Percentiles rank a stretch among this genome's conserved stretches.
Evolutionary conservation across 1,140 invertebrate genomes (phyloP).

Genomic region (Monochamus saltuarius): DNA sequence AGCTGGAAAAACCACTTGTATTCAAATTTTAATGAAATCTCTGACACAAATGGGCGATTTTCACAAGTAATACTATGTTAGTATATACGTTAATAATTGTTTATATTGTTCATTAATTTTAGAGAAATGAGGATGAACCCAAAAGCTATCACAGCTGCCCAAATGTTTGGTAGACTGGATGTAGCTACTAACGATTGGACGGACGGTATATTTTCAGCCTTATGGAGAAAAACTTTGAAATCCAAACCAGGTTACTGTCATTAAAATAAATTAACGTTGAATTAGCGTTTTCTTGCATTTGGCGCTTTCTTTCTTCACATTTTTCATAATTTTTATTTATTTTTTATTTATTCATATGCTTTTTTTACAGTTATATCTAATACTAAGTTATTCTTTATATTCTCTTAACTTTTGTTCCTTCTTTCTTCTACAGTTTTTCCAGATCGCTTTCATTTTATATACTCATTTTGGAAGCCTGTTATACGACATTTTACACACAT

Average conservation of each 20-base stretch:
- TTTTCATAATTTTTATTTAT: too few species aligned
- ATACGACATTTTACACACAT: too few species aligned
- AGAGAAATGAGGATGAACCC: constrained; percentile 98
- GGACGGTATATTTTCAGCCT: constrained; percentile 94
- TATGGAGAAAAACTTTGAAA: constrained; percentile 93
- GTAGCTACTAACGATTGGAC: constrained; percentile 98
- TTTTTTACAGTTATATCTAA: too few species aligned
- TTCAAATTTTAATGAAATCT: constrained; percentile 92
- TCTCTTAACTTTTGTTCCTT: neutral
- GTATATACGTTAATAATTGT: neutral
- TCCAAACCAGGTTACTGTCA: constrained; percentile 69
- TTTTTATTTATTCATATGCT: too few species aligned
- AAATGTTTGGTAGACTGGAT: constrained; percentile 96
- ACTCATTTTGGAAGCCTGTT: too few species aligned
- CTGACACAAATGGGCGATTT: constrained; percentile 79
- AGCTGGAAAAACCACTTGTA: constrained; percentile 94
- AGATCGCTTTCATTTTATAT: too few species aligned
- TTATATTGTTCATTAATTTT: constrained; percentile 29
- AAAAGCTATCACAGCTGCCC: constrained; percentile 93
- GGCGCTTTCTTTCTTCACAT: too few species aligned
- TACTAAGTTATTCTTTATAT: constrained; percentile 1
- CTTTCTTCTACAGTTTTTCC: too few species aligned
- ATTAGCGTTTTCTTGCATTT: too few species aligned
- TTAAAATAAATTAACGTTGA: neutral
- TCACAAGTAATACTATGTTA: constrained; percentile 63